Base-by-base conservation (phyloP, 2,797 vertebrate species). In the Poecilia gillii region DNA sequence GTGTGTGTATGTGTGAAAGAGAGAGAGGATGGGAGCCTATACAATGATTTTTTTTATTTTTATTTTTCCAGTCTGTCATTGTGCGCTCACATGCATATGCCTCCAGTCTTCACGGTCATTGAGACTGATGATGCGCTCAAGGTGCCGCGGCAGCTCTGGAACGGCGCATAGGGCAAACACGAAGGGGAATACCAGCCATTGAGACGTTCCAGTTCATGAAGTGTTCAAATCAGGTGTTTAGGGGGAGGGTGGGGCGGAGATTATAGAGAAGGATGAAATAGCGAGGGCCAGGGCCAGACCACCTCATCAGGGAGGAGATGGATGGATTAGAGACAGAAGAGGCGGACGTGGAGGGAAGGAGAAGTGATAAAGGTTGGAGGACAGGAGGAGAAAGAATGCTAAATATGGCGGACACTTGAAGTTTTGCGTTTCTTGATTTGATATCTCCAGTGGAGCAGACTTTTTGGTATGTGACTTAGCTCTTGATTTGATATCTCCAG, bases 151-250 rank as follows among this genome's bases (percentile, higher is more conserved):
- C 85, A 83, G 89, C 87, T 78, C 39, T 25, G 87, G 87, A 83
- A 89, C 6, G 45, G 66, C 41, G 28, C 41, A 51, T 68, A 11
- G 57, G 80, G 79, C 18, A 49, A 87, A 83, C 72, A 80, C 87
- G 74, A 72, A 90, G 79, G 90, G 93, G 92, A 90, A 92, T 80
- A 88, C 88, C 88, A 88, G 90, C 83, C 86, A 87, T 88, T 68
- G 85, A 91, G 93, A 91, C 81, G 86, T 93, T 94, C 92, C 91
- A 85, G 86, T 91, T 92, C 93, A 93, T 92, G 86, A 92, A 92
- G 90, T 93, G 93, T 93, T 92, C 92, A 94, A 93, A 94, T 94
- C 92, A 92, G 86, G 79, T 62, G 75, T 75, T 80, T 3, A 28
- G 41, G 41, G 13, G 68, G 41, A 71, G 25, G 45, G 70, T 82